Base-by-base conservation (phyloP, 2,113 vertebrate genomes). In the Lamprologus callipterus region DNA sequence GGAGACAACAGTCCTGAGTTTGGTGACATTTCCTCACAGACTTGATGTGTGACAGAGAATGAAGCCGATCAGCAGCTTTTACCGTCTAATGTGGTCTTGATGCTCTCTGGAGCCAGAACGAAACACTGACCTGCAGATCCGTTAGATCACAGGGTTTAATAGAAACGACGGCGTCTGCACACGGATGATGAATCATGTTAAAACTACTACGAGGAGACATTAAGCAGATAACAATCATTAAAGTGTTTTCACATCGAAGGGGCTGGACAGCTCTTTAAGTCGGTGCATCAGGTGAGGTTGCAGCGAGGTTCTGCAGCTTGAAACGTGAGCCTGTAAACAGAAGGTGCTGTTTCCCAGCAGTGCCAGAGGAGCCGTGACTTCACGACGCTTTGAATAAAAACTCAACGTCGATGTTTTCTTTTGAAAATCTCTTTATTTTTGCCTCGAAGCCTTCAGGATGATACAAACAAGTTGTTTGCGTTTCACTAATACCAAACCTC, bases 371-470 rank as follows among this genome's bases (percentile, higher is more conserved):
- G 28, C 57, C 14, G 8, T 17, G 57, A 26, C 8, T 28, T 75
- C 68, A 19, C 8, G 1, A 40, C 8, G 16, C 33, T 40, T 40
- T 8, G 7, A 73, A 21, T 17, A 85, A 87, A 84, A 73, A 2
- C n/a, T 26, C 49, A 4, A 49, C 2, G 13, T 37, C 63, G 14
- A 28, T 1, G 12, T 45, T 91, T 92, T 90, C 9, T 35, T 93
- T 94, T 88, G 42, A 91, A 91, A 89, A 79, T 28, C 37, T 57
- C 63, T 96, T 95, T 95, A 94, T 95, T 96, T 65, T 85, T 87
- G 85, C 73, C 23, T 90, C 89, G 91, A 92, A 91, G 55, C 80
- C 81, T 93, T 80, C 78, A 80, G 83, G 92, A 90, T 57, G 65
- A 90, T 91, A 92, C 90, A 92, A 94, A 96, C 91, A 88, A 79